Conservation (phyloP, 2,888 invertebrate species). For the Megastigmus dorsalis region DNA sequence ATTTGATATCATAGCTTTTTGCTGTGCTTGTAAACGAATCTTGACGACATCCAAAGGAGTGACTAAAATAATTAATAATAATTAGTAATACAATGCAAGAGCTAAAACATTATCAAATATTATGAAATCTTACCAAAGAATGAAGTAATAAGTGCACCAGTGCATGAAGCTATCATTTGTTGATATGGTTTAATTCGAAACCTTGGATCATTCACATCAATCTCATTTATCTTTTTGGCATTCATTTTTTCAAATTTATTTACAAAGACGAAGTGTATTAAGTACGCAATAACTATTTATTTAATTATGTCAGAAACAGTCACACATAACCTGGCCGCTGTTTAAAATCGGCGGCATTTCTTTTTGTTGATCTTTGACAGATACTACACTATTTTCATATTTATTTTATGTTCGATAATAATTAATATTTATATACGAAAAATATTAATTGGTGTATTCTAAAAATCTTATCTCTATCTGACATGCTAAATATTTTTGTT, state of each 20-base stretch:
- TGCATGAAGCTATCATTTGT: slow-evolving; percentile 90
- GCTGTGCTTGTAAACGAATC: slow-evolving; percentile 96
- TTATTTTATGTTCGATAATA: neutral
- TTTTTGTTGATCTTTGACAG: neutral
- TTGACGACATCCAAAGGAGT: slow-evolving; percentile 99
- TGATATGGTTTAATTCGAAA: slow-evolving; percentile 87
- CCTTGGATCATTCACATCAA: slow-evolving; percentile 81
- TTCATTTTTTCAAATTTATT: slow-evolving; percentile 48
- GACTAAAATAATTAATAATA: slow-evolving; percentile 77
- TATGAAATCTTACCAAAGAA: slow-evolving; percentile 82
- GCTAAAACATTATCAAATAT: neutral
- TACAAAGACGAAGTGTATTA: neutral
- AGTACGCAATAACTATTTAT: neutral
- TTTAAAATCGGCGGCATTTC: slow-evolving; percentile 35
- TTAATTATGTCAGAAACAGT: slow-evolving; percentile 17
- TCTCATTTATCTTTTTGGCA: slow-evolving; percentile 51
- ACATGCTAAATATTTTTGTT: slow-evolving; percentile 23
- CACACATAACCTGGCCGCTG: slow-evolving; percentile 40
- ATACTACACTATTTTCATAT: neutral
- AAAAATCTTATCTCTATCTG: neutral
- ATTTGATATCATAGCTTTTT: slow-evolving; percentile 86
- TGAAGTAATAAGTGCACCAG: slow-evolving; percentile 92
- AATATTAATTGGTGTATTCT: neutral
- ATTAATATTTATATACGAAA: neutral
- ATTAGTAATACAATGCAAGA: neutral